Evolutionary conservation across 1,140 invertebrate species (phyloP), one percentile per base, ranked within the genome.

Genomic region (Wasmannia auropunctata): DNA sequence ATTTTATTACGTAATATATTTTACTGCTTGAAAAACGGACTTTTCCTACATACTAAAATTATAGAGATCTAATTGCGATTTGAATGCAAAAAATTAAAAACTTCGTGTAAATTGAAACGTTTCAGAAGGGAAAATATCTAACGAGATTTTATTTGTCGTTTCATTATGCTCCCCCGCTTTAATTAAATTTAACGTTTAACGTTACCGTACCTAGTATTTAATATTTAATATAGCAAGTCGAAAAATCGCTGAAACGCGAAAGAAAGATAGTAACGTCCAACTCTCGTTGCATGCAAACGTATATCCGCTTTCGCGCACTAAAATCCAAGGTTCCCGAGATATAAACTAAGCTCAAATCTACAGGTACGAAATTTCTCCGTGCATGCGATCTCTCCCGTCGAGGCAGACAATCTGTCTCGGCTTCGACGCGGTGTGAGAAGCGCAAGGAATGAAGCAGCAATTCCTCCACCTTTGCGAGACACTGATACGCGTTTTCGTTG

Each of bases 301-400:
- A 69, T 69, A 69, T 69, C n/a, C 22, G 16, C 46, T 80, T 28
- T 56, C 31, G 31, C 10, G 22, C 28, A 16, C 25, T 22, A 74
- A 81, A 58, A 81, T 83, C 65, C 28, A 40, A 22, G 37, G 14
- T 60, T 34, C 28, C 28, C 34, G 28, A 56, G 65, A 74, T 74
- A 74, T 74, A 72, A 74, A 83, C 79, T 37, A 34, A 54, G 22
- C 79, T 72, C 22, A 74, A 74, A 83, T 83, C 79, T 74, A 83
- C 67, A 46, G 37, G 28, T 72, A 83, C 51, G 67, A 83, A 83
- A 83, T 83, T 83, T 74, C 37, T 16, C 14, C 79, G 28, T 74
- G 51, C 67, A 58, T 46, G 51, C 67, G 67, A 83, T 83, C 46
- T 83, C 46, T 37, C 46, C 51, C 37, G 19, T 40, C 51, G 67